Conservation (phyloP, 2,888 invertebrate species). For the Brenthis daphne region DNA sequence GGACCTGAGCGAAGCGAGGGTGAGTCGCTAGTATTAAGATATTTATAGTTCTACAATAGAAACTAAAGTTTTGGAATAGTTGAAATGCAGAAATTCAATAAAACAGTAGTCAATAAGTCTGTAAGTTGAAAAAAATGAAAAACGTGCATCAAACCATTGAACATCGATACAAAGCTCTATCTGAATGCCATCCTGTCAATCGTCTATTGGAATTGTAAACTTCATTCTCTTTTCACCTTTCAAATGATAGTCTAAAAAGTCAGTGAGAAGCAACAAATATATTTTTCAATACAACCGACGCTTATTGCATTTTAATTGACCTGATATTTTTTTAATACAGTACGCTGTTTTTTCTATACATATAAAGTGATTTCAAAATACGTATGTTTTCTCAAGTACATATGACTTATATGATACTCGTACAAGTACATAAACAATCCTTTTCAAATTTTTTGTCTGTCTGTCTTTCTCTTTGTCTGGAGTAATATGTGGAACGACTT, state of each 20-base stretch:
- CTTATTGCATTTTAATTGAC: too few relatives aligned
- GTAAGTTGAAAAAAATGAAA: conserved; percentile 33
- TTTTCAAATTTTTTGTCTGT: too few relatives aligned
- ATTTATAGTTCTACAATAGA: neutral
- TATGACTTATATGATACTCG: too few relatives aligned
- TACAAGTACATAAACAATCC: too few relatives aligned
- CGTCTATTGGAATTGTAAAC: conserved; percentile 31
- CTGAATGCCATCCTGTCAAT: conserved; percentile 31
- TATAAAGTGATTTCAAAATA: too few relatives aligned
- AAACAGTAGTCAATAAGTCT: conserved; percentile 11
- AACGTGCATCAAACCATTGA: conserved; percentile 28
- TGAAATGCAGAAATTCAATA: conserved; percentile 1
- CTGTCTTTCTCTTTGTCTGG: too few relatives aligned
- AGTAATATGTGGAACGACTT: too few relatives aligned
- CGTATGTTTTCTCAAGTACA: too few relatives aligned
- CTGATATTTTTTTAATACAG: too few relatives aligned
- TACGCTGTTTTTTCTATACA: too few relatives aligned
- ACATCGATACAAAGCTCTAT: conserved; percentile 29
- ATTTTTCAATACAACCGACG: neutral
- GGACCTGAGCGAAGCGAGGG: too few relatives aligned
- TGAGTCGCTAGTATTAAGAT: too few relatives aligned
- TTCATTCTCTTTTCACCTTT: conserved; percentile 31
- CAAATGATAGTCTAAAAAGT: conserved; percentile 15
- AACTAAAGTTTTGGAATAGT: neutral
- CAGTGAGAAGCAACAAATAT: neutral